Base-by-base conservation (phyloP, 2,113 vertebrate genomes). In the Poeciliopsis turrubarensis region DNA sequence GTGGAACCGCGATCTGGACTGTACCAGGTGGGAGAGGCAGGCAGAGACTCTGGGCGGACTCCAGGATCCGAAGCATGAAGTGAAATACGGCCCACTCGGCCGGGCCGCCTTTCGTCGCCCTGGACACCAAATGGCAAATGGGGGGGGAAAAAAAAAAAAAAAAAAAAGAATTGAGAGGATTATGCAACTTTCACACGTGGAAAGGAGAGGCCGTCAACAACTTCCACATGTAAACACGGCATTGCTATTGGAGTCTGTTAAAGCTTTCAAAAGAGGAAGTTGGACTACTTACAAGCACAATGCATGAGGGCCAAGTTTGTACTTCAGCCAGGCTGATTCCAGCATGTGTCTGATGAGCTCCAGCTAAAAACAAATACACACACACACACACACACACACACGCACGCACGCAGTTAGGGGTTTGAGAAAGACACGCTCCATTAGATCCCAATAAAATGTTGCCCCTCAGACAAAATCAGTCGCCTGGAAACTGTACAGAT, bases 1-100 rank as follows among this genome's bases (percentile, higher is more conserved):
- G 22, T 64, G 3, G 14, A 44, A n/a, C 19, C 31, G 34, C 37
- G n/a, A 5, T 34, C 44, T 19, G 44, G 66, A 72, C 54, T 67
- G 29, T 80, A 99, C 98, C 98, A 10, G 96, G 97, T 82, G 98
- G 97, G 67, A 98, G 92, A 68, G 97, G 98, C 77, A 98, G 73
- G 86, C 94, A 96, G 84, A 98, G 94, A 63, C 91, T 93, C 70
- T 81, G 92, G 22, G 94, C 93, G 76, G 97, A 96, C 92, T 97
- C 95, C 87, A 97, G 90, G 90, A 98, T 96, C 47, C 93, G 95
- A 85, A 94, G 95, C 97, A 99, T 97, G 87, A 95, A 87, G 82
- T 96, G 95, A 92, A 98, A 97, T 73, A 96, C 94, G 0, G 92
- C 91, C 87, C 94, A 96, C 80, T 98, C 96, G 7, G 90, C 94